Conservation (phyloP, 2,113 vertebrate genomes). For the Sterna hirundo region DNA sequence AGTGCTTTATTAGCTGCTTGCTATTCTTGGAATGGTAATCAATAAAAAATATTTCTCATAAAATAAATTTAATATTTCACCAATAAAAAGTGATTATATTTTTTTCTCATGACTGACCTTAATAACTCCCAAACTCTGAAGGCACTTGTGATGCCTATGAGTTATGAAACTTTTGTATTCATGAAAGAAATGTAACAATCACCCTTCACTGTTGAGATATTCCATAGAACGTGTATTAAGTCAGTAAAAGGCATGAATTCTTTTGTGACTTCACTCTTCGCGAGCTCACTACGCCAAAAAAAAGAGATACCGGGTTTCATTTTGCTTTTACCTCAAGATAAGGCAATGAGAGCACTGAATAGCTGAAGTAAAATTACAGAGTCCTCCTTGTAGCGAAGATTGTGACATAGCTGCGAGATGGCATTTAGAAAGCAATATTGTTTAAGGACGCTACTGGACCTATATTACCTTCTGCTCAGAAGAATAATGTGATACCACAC, state of each 20-base stretch:
- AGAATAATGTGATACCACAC: not conserved
- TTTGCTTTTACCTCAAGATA: not conserved
- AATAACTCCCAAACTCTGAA: slow-evolving; percentile 39
- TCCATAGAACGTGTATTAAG: not conserved
- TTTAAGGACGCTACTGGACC: not conserved
- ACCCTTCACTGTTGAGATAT: not conserved
- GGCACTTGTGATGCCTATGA: slow-evolving; percentile 21
- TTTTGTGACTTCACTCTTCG: not conserved
- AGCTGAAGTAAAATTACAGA: not conserved
- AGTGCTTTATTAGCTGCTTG: slow-evolving; percentile 37
- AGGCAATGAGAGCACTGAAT: not conserved
- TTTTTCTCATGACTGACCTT: slow-evolving; percentile 8
- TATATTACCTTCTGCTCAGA: not conserved
- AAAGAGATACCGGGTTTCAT: not conserved
- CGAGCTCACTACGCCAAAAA: not conserved
- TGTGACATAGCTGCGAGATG: not conserved
- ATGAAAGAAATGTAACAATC: slow-evolving; percentile 38
- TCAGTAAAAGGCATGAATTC: not conserved
- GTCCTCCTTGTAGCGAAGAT: not conserved
- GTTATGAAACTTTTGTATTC: slow-evolving; percentile 29
- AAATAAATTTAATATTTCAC: slow-evolving; percentile 60
- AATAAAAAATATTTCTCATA: slow-evolving; percentile 55
- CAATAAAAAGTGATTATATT: slow-evolving; percentile 34
- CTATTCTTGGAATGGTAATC: slow-evolving; percentile 27
- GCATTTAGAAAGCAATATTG: not conserved